Evolutionary conservation across 2,888 invertebrate species (phyloP).

Genomic region (Biston betularia): DNA sequence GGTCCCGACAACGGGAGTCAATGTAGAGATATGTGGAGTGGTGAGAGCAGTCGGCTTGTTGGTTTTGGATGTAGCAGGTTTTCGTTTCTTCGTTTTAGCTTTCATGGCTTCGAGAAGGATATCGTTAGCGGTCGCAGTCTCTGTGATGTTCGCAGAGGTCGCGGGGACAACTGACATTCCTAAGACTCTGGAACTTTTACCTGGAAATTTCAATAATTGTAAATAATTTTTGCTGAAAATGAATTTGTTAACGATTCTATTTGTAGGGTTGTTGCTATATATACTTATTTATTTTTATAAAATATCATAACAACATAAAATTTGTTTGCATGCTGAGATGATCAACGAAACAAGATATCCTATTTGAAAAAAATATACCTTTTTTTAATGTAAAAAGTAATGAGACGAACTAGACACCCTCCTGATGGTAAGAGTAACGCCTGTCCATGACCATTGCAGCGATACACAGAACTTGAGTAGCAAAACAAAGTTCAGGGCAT

Average conservation of each 20-base stretch:
- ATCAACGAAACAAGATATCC: no score
- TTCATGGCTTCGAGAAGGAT: conserved; percentile 52
- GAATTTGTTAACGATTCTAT: background rate
- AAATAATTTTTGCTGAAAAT: background rate
- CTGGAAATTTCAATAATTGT: conserved; percentile 45
- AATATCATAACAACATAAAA: no score
- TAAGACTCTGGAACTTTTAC: conserved; percentile 62
- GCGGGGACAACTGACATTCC: conserved; percentile 51
- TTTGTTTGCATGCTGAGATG: no score
- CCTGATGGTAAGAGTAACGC: no score
- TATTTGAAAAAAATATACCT: no score
- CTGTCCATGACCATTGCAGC: no score
- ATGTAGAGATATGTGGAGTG: background rate
- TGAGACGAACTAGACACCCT: no score
- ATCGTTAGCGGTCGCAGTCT: conserved; percentile 58
- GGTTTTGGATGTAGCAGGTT: background rate
- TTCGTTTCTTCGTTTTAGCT: conserved; percentile 5
- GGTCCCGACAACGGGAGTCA: conserved; percentile 5
- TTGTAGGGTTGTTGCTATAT: background rate
- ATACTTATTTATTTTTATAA: no score
- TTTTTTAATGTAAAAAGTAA: no score
- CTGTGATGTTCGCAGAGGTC: background rate
- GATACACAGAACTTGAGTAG: no score
- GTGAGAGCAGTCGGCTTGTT: background rate
- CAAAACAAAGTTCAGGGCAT: no score